Percentiles rank a stretch among this genome's conserved stretches.
Conservation (phyloP, 2,888 invertebrate genomes). For the Meteorus colon region DNA sequence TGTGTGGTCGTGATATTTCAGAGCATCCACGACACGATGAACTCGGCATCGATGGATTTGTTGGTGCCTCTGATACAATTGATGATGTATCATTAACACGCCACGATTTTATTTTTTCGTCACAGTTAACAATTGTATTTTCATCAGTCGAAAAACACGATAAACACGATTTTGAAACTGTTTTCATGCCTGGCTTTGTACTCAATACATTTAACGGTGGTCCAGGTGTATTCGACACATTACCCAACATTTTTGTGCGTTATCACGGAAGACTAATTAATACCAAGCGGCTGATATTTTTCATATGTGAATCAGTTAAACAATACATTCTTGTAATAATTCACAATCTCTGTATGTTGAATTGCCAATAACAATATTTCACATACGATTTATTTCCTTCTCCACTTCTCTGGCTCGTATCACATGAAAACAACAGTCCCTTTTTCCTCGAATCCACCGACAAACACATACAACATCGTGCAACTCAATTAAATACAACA, state of each 20-base stretch:
- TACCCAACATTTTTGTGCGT: slow-evolving; percentile 64
- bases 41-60: slow-evolving; percentile 47
- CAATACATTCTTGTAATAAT: background rate
- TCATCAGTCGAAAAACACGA: slow-evolving; percentile 65
- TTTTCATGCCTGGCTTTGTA: slow-evolving; percentile 43
- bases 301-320: background rate
- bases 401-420: background rate
- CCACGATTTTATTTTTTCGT: slow-evolving; percentile 65
- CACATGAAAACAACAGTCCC: background rate
- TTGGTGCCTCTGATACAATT: slow-evolving; percentile 58
- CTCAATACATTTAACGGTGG: slow-evolving; percentile 52
- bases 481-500: background rate
- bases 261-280: slow-evolving; percentile 32
- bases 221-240: slow-evolving; percentile 64
- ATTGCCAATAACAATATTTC: too few relatives aligned
- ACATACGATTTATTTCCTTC: background rate
- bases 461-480: background rate
- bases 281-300: background rate
- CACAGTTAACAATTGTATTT: slow-evolving; percentile 46
- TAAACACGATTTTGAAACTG: slow-evolving; percentile 57
- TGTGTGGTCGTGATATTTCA: slow-evolving; percentile 51
- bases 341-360: background rate
- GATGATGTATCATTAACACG: slow-evolving; percentile 54
- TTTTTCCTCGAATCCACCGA: background rate
- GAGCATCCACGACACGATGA: slow-evolving; percentile 30